These are phyloP conservation scores for Epistrophe eligans DNA, from an alignment of 2,888 invertebrate genomes.

Conservation along the genomic window DNA sequence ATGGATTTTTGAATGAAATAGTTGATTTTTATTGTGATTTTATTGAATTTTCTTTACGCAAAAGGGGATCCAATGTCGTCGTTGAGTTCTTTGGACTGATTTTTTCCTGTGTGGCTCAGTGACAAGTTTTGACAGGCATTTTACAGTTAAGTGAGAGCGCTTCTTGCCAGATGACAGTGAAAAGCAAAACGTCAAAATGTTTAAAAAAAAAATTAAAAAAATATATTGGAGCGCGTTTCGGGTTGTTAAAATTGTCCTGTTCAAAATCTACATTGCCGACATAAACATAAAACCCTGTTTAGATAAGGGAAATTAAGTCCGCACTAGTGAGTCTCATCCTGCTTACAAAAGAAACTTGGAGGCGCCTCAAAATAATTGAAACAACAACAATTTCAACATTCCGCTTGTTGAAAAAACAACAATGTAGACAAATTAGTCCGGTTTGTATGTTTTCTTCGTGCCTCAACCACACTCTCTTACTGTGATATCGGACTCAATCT, in stretches of 20 bases:
- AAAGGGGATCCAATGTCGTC: conserved; percentile 73
- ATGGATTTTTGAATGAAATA: conserved; percentile 27
- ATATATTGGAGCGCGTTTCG: not conserved
- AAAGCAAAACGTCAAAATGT: conserved; percentile 55
- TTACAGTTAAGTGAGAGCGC: conserved; percentile 51
- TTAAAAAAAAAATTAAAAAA: conserved; percentile 10
- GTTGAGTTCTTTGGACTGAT: conserved; percentile 71
- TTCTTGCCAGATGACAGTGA: no score
- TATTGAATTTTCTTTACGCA: conserved; percentile 61
- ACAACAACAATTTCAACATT: no score
- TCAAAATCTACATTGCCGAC: conserved; percentile 8
- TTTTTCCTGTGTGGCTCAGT: conserved; percentile 63
- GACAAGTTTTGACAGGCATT: conserved; percentile 64
- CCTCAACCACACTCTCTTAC: no score
- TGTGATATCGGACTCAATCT: no score
- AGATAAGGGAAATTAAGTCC: no score
- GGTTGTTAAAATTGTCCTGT: not conserved
- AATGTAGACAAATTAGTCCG: no score
- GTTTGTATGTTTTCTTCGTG: no score
- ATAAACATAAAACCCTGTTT: not conserved
- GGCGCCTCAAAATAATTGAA: no score
- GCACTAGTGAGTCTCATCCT: no score
- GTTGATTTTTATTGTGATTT: conserved; percentile 49
- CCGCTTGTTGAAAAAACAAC: no score
- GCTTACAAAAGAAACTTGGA: no score